phyloP scores from a whole-genome alignment of 2,888 invertebrate species.

The Ernsta delagoae region DNA sequence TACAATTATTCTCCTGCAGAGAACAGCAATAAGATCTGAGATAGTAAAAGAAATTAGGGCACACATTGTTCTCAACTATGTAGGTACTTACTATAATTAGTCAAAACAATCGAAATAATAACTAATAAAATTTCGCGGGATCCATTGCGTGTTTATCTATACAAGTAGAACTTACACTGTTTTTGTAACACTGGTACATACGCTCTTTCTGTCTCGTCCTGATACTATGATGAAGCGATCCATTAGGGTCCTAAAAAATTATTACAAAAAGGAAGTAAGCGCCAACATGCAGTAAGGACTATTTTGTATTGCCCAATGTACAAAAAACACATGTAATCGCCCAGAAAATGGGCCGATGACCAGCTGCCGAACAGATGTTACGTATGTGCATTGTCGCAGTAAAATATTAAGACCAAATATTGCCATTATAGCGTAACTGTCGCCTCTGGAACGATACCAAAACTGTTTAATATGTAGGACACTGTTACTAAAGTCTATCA shows the following conservation, averaged over 20 bases:
- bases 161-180: background rate
- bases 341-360: conserved; percentile 55
- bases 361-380: conserved; percentile 68
- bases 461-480: conserved; percentile 30
- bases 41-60: conserved; percentile 34
- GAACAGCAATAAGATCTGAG: conserved; percentile 31
- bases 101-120: conserved; percentile 32
- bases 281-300: conserved; percentile 6
- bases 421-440: conserved; percentile 38
- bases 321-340: conserved; percentile 56
- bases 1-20: conserved; percentile 20
- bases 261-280: conserved; percentile 2
- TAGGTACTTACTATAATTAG: conserved; percentile 27
- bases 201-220: background rate
- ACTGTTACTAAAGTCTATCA: conserved; percentile 1
- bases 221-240: no score
- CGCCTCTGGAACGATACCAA: conserved; percentile 42
- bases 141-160: background rate
- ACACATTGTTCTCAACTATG: conserved; percentile 15
- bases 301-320: conserved; percentile 17
- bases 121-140: background rate
- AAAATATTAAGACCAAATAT: conserved; percentile 55
- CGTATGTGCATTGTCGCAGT: conserved; percentile 46
- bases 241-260: no score
- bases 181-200: conserved; percentile 4